phyloP scores from a whole-genome alignment of 2,797 vertebrate species.

The Tapirus indicus region DNA sequence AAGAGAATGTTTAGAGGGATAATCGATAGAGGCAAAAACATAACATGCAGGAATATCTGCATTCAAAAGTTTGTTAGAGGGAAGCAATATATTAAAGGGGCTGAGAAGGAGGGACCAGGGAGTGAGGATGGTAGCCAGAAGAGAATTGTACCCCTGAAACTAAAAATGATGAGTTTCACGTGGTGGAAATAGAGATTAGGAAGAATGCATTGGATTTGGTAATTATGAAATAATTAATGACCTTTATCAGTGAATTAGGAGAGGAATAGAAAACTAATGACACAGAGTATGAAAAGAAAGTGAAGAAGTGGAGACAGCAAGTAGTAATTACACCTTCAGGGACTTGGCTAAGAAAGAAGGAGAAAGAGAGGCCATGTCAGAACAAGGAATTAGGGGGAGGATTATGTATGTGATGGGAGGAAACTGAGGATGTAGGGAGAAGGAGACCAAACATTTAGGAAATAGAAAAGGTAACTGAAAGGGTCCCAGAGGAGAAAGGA shows the following conservation, averaged over 20 bases:
- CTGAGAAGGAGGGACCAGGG: neutral
- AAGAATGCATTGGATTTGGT: neutral
- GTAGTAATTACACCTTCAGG: neutral
- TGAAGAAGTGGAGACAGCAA: neutral
- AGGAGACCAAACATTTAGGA: neutral
- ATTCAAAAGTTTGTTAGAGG: neutral
- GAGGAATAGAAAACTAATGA: neutral
- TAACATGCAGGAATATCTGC: neutral
- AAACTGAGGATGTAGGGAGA: neutral
- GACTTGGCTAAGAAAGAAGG: neutral
- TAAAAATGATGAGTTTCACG: neutral
- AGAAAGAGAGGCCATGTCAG: neutral
- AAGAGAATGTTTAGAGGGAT: neutral
- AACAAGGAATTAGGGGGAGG: neutral
- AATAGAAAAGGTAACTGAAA: neutral
- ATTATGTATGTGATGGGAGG: neutral
- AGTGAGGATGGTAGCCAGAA: neutral
- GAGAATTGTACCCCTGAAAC: neutral
- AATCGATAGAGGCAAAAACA: neutral
- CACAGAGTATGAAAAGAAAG: neutral
- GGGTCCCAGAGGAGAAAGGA: neutral
- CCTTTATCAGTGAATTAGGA: neutral
- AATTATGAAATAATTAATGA: neutral
- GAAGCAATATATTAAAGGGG: neutral
- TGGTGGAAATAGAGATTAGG: neutral